Conservation (phyloP, 2,888 invertebrate species). For the Ochropleura plecta region DNA sequence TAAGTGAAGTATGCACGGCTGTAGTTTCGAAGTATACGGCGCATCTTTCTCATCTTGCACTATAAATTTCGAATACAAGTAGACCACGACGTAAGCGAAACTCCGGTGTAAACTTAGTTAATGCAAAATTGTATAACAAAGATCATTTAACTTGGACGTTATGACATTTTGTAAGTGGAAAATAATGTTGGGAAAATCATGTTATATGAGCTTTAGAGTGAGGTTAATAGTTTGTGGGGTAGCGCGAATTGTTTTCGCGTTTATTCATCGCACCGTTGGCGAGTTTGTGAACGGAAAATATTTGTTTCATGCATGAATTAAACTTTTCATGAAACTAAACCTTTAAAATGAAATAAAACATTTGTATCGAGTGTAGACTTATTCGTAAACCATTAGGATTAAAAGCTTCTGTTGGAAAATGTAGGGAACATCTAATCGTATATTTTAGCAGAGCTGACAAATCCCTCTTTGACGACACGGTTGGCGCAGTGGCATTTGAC, state of each 20-base stretch:
- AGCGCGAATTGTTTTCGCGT: neutral
- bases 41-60: constrained; percentile 40
- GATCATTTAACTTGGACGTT: constrained; percentile 60
- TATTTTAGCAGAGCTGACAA: neutral
- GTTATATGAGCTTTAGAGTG: constrained; percentile 11
- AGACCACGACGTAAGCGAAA: constrained; percentile 53
- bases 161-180: constrained; percentile 47
- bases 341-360: no score
- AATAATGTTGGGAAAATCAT: constrained; percentile 34
- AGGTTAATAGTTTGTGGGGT: constrained; percentile 21
- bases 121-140: constrained; percentile 61
- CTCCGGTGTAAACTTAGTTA: constrained; percentile 55
- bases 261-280: neutral
- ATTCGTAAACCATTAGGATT: no score
- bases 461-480: neutral
- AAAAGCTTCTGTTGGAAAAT: no score
- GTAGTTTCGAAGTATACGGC: constrained; percentile 34
- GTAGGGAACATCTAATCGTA: no score
- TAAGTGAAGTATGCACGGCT: constrained; percentile 29
- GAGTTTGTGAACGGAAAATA: neutral
- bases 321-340: neutral
- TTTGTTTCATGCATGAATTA: neutral
- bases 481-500: no score
- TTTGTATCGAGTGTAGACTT: no score
- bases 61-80: constrained; percentile 59